Conservation (phyloP, 2,797 vertebrate genomes). For the Bradypodion pumilum region DNA sequence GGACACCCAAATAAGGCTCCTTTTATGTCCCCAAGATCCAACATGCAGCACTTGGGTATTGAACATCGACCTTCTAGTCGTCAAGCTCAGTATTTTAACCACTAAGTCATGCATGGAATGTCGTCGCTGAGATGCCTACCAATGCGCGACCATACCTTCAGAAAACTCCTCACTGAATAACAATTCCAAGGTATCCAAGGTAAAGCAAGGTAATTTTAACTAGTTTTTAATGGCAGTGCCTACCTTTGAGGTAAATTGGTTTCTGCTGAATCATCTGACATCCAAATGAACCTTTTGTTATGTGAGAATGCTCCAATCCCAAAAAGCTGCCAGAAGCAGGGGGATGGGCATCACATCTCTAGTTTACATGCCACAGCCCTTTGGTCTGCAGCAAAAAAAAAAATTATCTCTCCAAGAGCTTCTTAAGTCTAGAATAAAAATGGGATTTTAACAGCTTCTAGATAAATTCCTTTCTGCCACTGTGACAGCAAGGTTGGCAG, state of each 20-base stretch:
- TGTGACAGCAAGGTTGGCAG: slow-evolving; percentile 5
- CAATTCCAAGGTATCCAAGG: too few relatives aligned
- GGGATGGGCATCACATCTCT: background rate
- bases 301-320: slow-evolving; percentile 10
- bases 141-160: too few relatives aligned
- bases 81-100: too few relatives aligned
- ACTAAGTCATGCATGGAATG: too few relatives aligned
- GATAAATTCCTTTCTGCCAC: background rate
- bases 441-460: slow-evolving; percentile 18
- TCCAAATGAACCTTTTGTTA: background rate
- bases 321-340: slow-evolving; percentile 6
- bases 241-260: slow-evolving; percentile 20
- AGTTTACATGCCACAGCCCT: background rate
- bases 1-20: too few relatives aligned
- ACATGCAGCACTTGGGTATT: too few relatives aligned
- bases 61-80: too few relatives aligned
- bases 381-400: background rate
- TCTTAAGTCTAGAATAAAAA: slow-evolving; percentile 30
- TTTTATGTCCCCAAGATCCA: too few relatives aligned
- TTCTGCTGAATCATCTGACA: slow-evolving; percentile 17
- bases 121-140: too few relatives aligned
- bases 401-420: slow-evolving; percentile 13
- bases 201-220: background rate
- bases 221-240: background rate
- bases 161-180: too few relatives aligned